Base-by-base conservation (phyloP, 2,888 invertebrate genomes). In the Acleris sparsana region DNA sequence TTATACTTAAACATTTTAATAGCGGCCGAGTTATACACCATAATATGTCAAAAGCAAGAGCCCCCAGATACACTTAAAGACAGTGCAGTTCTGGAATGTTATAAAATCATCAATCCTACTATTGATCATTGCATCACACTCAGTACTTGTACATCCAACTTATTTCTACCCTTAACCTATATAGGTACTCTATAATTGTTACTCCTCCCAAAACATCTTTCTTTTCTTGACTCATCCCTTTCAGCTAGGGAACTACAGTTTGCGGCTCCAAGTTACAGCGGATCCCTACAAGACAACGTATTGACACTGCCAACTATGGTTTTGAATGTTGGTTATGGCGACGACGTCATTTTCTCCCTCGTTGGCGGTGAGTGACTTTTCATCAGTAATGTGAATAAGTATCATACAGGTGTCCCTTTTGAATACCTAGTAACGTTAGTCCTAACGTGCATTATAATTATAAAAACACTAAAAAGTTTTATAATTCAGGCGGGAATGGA, bases 211-310 rank as follows among this genome's bases (percentile, higher is more conserved):
- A 46, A 25, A 29, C 51, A 56, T 43, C 53, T 61, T 61, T 22
- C 52, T 57, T 48, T 62, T 22, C 46, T 48, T 52, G 18, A 6
- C 69, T 70, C 69, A 64, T 73, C 78, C 75, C 61, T 74, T 77
- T 60, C 83, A 89, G 89, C 84, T 55, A 83, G 83, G 75, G 67
- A 75, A 74, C 74, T 89, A 70, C 70, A 70, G 70, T 91, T 90
- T 75, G 80, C 80, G 73, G 75, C 77, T 63, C 67, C 77, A 53
- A 74, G 71, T 55, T 86, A 90, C 69, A 83, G 71, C 68, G 87
- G 88, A 70, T 75, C 72, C 51, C 70, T 89, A 29, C 75, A 82
- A 70, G 74, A 81, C 70, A 74, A 75, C 46, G 57, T 56, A 46
- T 60, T 89, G 53, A 68, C 53, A n/a, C 70, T 85, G 29, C 74